Evolutionary conservation across 2,888 invertebrate genomes (phyloP).

Genomic region (Limnephilus rhombicus): DNA sequence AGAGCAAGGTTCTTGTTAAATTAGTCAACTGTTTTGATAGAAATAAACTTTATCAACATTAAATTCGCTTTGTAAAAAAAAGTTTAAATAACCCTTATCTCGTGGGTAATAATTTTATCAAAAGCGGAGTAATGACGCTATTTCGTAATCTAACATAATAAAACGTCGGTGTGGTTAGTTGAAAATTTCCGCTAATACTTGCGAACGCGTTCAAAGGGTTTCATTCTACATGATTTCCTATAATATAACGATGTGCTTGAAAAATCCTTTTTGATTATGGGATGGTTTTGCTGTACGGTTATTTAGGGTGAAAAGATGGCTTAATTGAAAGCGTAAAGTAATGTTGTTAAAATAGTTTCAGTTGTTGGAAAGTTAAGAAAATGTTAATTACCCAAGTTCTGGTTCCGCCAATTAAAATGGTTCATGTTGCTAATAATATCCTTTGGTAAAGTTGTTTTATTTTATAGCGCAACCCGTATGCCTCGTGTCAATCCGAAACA

Average conservation of each 20-base stretch:
- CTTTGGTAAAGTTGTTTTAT: background rate
- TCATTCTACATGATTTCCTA: background rate
- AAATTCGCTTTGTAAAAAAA: background rate
- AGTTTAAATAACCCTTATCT: background rate
- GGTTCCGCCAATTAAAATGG: conserved; percentile 13
- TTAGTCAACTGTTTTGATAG: too few relatives aligned
- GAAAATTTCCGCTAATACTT: background rate
- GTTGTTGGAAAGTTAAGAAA: background rate
- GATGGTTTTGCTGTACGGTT: background rate
- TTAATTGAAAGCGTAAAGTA: conserved; percentile 16
- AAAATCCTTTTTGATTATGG: background rate
- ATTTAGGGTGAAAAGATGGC: background rate
- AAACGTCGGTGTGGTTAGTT: background rate
- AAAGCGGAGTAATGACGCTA: background rate
- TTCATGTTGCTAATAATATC: conserved; percentile 14
- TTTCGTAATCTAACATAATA: background rate
- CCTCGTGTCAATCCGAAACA: background rate
- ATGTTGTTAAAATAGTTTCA: conserved; percentile 7
- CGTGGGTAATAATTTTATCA: background rate
- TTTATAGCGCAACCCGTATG: background rate
- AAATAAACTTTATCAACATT: too few relatives aligned
- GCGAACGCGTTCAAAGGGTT: background rate
- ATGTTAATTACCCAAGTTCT: conserved; percentile 24
- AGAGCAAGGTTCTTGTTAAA: too few relatives aligned
- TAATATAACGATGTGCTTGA: background rate